Evolutionary conservation across 2,113 vertebrate genomes (phyloP), one percentile per base, ranked within the genome.

Genomic region (Microcebus griseorufus): DNA sequence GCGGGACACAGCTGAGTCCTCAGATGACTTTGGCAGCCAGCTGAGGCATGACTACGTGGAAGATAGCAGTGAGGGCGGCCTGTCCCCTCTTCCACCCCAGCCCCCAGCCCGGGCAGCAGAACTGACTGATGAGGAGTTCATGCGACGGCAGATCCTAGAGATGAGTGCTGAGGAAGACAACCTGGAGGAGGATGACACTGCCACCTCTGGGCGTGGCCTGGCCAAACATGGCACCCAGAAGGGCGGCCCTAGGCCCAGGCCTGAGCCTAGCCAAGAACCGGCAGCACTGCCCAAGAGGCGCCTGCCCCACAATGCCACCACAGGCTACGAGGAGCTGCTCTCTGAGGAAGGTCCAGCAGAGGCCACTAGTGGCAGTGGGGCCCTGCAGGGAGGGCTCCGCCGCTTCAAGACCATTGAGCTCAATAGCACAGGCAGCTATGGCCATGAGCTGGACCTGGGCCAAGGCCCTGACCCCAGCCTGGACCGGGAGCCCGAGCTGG

Each of bases 111-210:
- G 94, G 72, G 99, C 99, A 48, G 98, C 99, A 7, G 99, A 99
- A 1, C 90, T 98, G 93, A 99, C 99, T 0, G 99, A 99, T n/a
- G 99, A 99, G 98, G 99, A 99, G 60, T 99, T 99, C 97, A 99
- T 99, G 99, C 99, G 99, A 88, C 99, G 99, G 94, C 99, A 99
- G 98, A 99, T 99, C 87, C 98, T 99, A 98, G 99, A 99, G 98
- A 99, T 99, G 99, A 99, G 99, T 14, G 99, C 99, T 0, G 99
- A 99, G 98, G 99, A 99, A 97, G 99, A 99, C 95, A 99, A 99
- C 90, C 95, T 99, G 0, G 98, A 99, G 70, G 99, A 99, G 93
- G 99, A 99, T 25, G 99, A 99, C 0, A 22, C 67, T 0, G 32
- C 84, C 32, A 0, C 80, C 58, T 2, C 95, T 0, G 98, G 99